A percentile compares a stretch with the other conserved stretches of the same genome.
phyloP scores from a whole-genome alignment of 2,888 invertebrate species.

The Euzetes globulus region DNA sequence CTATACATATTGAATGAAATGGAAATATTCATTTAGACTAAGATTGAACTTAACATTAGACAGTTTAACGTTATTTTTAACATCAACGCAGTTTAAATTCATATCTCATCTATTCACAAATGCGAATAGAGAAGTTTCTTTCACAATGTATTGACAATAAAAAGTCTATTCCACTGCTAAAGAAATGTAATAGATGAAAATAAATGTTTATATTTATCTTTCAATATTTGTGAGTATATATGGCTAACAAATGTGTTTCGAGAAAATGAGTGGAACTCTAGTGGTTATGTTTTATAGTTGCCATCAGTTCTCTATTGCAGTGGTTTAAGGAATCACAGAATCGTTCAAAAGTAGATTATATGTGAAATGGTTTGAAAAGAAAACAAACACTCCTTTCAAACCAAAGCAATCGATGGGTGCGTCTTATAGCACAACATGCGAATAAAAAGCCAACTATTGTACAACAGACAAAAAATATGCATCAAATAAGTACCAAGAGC shows the following conservation, averaged over 20 bases:
- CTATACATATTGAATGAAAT: no score
- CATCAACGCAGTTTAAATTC: no score
- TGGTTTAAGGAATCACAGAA: background rate
- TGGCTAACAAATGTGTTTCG: background rate
- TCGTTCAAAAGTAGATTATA: constrained; percentile 22
- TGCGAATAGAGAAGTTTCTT: no score
- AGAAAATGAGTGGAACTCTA: background rate
- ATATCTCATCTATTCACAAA: no score
- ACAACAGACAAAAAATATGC: constrained; percentile 17
- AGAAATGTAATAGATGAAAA: no score
- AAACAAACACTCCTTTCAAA: constrained; percentile 29
- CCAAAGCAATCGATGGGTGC: constrained; percentile 9
- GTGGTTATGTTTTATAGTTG: background rate
- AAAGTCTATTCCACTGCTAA: no score
- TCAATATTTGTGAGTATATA: no score
- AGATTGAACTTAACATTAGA: no score
- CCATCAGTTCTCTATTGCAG: constrained; percentile 1
- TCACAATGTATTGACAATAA: no score
- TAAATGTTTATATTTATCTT: no score
- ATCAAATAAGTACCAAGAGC: background rate
- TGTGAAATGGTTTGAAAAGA: constrained; percentile 25
- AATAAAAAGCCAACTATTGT: constrained; percentile 20
- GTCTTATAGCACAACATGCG: constrained; percentile 7
- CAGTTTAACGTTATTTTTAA: no score
- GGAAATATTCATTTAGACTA: no score